phyloP scores from a whole-genome alignment of 2,113 vertebrate genomes.

The Pseudonaja textilis region DNA sequence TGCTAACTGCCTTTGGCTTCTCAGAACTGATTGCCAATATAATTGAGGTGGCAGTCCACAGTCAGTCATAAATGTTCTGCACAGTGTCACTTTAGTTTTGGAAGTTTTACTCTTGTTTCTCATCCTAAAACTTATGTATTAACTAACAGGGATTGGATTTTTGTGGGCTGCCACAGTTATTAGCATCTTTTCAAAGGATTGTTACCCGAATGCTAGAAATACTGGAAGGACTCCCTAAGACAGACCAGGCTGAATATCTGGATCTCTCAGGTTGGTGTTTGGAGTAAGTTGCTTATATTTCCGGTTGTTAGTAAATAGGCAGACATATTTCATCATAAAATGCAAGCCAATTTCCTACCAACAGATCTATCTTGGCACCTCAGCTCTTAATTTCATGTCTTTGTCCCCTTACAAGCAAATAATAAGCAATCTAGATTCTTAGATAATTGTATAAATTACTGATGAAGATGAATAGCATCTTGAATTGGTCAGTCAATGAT shows the following conservation, averaged over 20 bases:
- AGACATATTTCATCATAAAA: not conserved
- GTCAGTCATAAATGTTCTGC: not conserved
- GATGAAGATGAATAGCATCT: not conserved
- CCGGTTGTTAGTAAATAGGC: not conserved
- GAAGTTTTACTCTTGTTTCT: not conserved
- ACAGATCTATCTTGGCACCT: not conserved
- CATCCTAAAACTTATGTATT: not conserved
- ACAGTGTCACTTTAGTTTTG: constrained; percentile 4
- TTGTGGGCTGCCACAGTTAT: constrained; percentile 43
- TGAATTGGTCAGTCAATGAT: not conserved
- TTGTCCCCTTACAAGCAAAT: not conserved
- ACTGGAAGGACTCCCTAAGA: constrained; percentile 62
- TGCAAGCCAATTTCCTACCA: not conserved
- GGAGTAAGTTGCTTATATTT: not conserved
- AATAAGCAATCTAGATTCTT: not conserved
- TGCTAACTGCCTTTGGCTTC: not conserved
- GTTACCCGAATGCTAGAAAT: constrained; percentile 74
- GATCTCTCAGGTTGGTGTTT: constrained; percentile 75
- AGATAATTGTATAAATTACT: not conserved
- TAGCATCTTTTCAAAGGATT: constrained; percentile 60
- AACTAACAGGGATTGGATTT: constrained; percentile 54
- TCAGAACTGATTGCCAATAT: not conserved
- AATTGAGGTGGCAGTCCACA: not conserved
- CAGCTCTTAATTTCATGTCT: not conserved
- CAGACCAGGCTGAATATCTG: constrained; percentile 65